Evolutionary conservation across 2,888 invertebrate genomes (phyloP), one percentile per base, ranked within the genome.

Genomic region (Clanis bilineata): DNA sequence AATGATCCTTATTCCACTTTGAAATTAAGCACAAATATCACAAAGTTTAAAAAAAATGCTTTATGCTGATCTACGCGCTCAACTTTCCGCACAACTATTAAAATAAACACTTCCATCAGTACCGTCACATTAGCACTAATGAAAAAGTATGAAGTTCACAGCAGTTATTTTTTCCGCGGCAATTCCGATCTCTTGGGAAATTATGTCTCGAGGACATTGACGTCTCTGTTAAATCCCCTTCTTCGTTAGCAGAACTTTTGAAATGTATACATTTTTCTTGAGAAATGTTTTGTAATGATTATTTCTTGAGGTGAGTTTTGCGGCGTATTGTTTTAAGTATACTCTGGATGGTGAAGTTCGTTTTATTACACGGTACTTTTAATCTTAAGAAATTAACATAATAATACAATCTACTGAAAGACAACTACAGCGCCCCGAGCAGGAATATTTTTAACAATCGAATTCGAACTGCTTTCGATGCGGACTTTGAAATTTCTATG

Each of bases 101-200:
- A 18, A 2, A 55, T 10, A 56, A 15, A 23, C 23, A 22, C 18
- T 55, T 23, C 39, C 38, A 56, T 56, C 23, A 22, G 10, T 55
- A n/a, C 39, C 38, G 39, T 56, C 10, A 56, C 55, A 56, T 56
- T 38, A 56, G 22, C 18, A 56, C 55, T 56, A 56, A 56, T 56
- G 55, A 56, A 38, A 56, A 56, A 56, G 39, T 56, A 56, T 56
- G 55, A 56, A 56, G 55, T 56, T 51, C 51, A 51, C 23, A 38
- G 55, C 71, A 71, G 74, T 76, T 69, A 75, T 74, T 78, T 78
- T 75, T 76, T 77, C 72, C 69, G 70, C 67, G 67, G 68, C 61
- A 67, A 71, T 73, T 71, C 64, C 56, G 18, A 58, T 64, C 78
- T 70, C 76, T 0, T 9, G 77, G 77, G 79, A 79, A 79, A 79